These are phyloP conservation scores for Spermophilus dauricus DNA, from an alignment of 2,113 vertebrate genomes.

Conservation along the genomic window DNA sequence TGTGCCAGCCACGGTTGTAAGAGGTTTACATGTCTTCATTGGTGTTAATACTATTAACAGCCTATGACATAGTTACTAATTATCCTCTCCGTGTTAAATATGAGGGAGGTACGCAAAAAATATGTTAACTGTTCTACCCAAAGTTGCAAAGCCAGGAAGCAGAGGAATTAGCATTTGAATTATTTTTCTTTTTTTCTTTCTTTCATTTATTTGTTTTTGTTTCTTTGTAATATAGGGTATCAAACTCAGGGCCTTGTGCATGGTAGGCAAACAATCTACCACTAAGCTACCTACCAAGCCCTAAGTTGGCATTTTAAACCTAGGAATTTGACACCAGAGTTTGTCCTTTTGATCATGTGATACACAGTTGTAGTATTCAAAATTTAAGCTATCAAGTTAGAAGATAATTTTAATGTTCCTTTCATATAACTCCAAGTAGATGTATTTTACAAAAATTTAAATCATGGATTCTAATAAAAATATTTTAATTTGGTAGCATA, in stretches of 20 bases:
- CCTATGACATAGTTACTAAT: background rate
- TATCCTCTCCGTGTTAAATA: slow-evolving; percentile 19
- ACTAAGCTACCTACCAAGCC: background rate
- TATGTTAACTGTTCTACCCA: background rate
- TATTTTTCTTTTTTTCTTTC: background rate
- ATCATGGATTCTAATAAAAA: background rate
- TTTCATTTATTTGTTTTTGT: background rate
- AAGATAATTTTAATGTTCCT: background rate
- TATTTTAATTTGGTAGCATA: background rate
- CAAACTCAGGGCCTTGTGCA: background rate
- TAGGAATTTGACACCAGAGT: background rate
- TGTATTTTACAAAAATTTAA: background rate
- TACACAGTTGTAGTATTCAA: background rate
- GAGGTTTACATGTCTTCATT: background rate
- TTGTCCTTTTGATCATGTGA: background rate
- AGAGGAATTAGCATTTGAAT: background rate
- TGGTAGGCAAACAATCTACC: background rate
- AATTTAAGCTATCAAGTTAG: background rate
- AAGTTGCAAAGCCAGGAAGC: background rate
- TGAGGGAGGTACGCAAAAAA: background rate
- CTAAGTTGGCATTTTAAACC: background rate
- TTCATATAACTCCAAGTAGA: background rate
- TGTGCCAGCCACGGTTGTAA: background rate
- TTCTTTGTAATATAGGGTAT: background rate
- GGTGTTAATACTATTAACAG: background rate